Percentiles rank a stretch among this genome's conserved stretches.
phyloP scores from a whole-genome alignment of 2,113 vertebrate genomes.

The Microtus oregoni region DNA sequence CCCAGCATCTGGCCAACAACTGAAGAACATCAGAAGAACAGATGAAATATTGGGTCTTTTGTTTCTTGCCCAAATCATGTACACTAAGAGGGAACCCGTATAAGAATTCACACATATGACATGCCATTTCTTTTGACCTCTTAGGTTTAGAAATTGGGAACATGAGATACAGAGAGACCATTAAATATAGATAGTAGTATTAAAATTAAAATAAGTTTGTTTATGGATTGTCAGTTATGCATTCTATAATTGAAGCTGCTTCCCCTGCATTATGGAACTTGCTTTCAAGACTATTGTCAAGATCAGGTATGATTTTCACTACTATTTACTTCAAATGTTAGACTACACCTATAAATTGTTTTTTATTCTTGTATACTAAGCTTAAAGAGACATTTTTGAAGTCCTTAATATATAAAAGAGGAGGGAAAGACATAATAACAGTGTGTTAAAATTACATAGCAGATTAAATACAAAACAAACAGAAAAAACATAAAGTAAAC shows the following conservation, averaged over 20 bases:
- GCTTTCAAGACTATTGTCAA: not conserved
- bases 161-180: not conserved
- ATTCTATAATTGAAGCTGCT: not conserved
- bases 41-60: not conserved
- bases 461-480: not conserved
- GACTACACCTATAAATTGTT: not conserved
- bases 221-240: not conserved
- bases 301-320: not conserved
- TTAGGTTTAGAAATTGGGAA: not conserved
- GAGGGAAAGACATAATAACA: not conserved
- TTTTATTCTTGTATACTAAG: not conserved
- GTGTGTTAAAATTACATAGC: not conserved
- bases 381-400: not conserved
- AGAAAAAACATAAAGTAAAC: not conserved
- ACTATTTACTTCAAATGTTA: conserved; percentile 11
- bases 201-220: not conserved
- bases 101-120: not conserved
- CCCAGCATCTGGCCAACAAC: not conserved
- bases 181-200: not conserved
- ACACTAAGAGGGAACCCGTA: not conserved
- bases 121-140: not conserved
- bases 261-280: not conserved
- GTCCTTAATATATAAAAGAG: not conserved
- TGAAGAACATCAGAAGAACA: not conserved
- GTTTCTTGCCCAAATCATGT: not conserved